phyloP scores from a whole-genome alignment of 1,140 invertebrate genomes.

The Rhagoletis pomonella region DNA sequence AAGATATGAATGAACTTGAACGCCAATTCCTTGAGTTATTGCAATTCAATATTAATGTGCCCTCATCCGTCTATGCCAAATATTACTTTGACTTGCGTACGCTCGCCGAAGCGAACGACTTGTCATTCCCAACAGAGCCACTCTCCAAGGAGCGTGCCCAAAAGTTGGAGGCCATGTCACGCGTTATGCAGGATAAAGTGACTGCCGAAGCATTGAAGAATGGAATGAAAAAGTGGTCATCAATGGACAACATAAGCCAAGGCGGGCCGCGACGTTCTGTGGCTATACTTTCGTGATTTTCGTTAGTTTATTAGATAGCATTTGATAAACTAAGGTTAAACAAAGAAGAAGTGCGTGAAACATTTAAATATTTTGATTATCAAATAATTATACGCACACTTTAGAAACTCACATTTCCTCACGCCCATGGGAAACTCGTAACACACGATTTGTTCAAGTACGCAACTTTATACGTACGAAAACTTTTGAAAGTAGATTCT shows the following conservation, averaged over 20 bases:
- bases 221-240: conserved; percentile 93
- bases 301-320: conserved; percentile 67
- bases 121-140: conserved; percentile 96
- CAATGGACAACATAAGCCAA: conserved; percentile 89
- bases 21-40: conserved; percentile 98
- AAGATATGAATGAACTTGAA: conserved; percentile 99
- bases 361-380: conserved; percentile 1
- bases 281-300: conserved; percentile 88
- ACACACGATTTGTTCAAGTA: too few species aligned
- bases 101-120: conserved; percentile 96
- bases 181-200: conserved; percentile 94
- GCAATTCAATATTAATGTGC: conserved; percentile 99
- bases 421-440: too few species aligned
- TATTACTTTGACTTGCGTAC: conserved; percentile 99
- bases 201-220: conserved; percentile 86
- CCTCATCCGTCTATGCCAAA: conserved; percentile 99
- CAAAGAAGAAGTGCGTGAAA: conserved; percentile 4
- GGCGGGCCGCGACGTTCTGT: conserved; percentile 87
- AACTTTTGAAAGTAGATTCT: too few species aligned
- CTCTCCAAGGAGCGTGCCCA: conserved; percentile 96
- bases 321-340: not conserved
- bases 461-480: too few species aligned
- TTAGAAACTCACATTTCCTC: not conserved
- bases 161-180: conserved; percentile 97
- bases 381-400: not conserved